phyloP scores from a whole-genome alignment of 2,797 vertebrate species.

The Poecilia wingei region DNA sequence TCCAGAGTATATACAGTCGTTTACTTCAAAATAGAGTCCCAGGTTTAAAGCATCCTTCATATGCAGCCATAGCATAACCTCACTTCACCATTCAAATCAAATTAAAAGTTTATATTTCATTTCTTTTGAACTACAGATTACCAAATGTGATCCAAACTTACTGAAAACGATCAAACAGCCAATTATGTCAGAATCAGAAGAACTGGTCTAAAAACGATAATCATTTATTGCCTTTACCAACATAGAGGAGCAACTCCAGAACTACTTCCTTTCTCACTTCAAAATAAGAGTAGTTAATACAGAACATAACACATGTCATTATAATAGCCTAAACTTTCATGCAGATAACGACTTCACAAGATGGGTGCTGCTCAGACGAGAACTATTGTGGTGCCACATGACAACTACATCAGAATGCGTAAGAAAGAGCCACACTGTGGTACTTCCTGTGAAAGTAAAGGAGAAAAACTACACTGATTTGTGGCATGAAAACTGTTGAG shows the following conservation, averaged over 20 bases:
- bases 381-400: not conserved
- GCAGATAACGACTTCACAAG: not conserved
- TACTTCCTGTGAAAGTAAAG: not conserved
- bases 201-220: not conserved
- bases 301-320: not conserved
- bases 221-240: not conserved
- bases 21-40: slow-evolving; percentile 1
- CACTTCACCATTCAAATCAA: not conserved
- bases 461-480: slow-evolving; percentile 7
- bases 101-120: not conserved
- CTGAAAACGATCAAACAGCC: not conserved
- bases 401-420: not conserved
- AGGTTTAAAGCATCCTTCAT: not conserved
- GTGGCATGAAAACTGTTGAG: slow-evolving; percentile 34
- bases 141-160: not conserved
- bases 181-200: not conserved
- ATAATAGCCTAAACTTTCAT: not conserved
- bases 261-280: not conserved
- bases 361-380: not conserved
- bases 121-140: not conserved
- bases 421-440: slow-evolving; percentile 2
- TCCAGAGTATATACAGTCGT: not conserved
- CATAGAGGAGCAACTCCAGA: too few species aligned
- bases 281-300: not conserved
- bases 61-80: not conserved